These are phyloP conservation scores for Polypterus senegalus DNA, from an alignment of 2,113 vertebrate species.

Conservation along the genomic window DNA sequence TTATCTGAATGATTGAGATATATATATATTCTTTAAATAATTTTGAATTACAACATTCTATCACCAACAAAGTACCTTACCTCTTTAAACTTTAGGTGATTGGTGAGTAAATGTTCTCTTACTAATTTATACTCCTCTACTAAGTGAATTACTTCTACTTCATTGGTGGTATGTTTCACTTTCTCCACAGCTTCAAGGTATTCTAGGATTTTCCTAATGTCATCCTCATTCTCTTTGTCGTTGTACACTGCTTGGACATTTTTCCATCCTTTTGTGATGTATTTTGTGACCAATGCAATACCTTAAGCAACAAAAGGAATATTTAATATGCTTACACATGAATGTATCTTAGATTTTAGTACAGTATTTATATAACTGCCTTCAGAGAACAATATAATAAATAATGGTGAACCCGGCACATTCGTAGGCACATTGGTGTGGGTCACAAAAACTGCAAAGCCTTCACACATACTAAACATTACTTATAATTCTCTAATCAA, in stretches of 20 bases:
- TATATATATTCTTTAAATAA: no score
- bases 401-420: no score
- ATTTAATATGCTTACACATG: neutral
- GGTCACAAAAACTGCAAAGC: no score
- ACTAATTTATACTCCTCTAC: conserved; percentile 79
- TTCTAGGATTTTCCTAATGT: conserved; percentile 62
- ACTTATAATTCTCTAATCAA: no score
- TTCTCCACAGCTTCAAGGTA: conserved; percentile 84
- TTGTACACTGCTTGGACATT: conserved; percentile 68
- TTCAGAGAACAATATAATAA: no score
- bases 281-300: conserved; percentile 75
- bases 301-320: conserved; percentile 47
- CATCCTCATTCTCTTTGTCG: conserved; percentile 65
- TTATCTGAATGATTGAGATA: no score
- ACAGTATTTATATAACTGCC: no score
- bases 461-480: no score
- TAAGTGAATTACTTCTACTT: conserved; percentile 72
- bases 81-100: conserved; percentile 78
- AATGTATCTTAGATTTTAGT: no score
- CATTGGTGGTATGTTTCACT: conserved; percentile 73
- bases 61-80: conserved; percentile 38
- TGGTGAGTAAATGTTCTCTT: conserved; percentile 74
- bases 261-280: conserved; percentile 88
- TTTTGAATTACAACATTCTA: neutral
- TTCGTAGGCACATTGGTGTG: no score